phyloP scores from a whole-genome alignment of 2,797 vertebrate genomes.

The Heteromormyrus szaboi region DNA sequence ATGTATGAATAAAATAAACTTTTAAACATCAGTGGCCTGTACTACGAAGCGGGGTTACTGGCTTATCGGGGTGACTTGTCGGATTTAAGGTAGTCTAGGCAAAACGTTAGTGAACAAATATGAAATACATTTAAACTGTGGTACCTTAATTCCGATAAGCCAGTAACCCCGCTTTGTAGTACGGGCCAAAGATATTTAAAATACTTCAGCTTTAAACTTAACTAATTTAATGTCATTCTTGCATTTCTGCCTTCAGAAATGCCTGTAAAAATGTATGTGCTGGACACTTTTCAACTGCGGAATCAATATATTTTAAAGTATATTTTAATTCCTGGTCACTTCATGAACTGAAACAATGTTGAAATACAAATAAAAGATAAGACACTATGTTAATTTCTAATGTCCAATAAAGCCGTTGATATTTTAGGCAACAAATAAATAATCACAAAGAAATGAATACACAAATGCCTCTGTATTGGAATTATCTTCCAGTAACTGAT shows the following conservation, averaged over 20 bases:
- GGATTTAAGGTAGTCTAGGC: too few relatives aligned
- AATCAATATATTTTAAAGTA: background rate
- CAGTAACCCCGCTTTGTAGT: too few relatives aligned
- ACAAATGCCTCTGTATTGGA: background rate
- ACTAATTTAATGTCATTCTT: background rate
- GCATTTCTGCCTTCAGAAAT: background rate
- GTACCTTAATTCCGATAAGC: too few relatives aligned
- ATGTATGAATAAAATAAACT: background rate
- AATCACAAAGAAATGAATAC: background rate
- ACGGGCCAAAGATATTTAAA: background rate
- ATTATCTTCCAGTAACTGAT: background rate
- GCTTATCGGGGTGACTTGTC: too few relatives aligned
- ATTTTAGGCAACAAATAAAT: background rate
- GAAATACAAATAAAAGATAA: background rate
- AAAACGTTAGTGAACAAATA: too few relatives aligned
- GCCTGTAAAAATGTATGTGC: background rate
- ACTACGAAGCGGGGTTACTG: too few relatives aligned
- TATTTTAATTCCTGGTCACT: background rate
- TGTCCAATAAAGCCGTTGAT: background rate
- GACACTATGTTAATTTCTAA: background rate
- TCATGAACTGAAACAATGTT: background rate
- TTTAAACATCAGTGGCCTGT: background rate
- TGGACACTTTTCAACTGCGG: background rate
- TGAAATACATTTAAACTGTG: too few relatives aligned
- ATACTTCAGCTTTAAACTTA: background rate